Conservation (phyloP, 2,797 vertebrate genomes). For the Acanthurus tractus region DNA sequence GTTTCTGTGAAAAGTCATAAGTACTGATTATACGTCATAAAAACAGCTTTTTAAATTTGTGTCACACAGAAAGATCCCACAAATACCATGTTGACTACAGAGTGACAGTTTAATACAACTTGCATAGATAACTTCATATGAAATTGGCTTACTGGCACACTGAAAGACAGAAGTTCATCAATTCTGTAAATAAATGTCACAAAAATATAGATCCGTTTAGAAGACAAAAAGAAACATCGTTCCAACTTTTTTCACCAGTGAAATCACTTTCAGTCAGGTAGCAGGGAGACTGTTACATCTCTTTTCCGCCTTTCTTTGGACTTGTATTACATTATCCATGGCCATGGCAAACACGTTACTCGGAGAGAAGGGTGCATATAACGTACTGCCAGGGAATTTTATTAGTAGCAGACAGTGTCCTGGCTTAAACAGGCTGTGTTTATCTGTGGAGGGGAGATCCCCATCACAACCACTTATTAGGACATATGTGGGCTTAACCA, state of each 20-base stretch:
- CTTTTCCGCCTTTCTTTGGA: conserved; percentile 14
- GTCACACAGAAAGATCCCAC: not conserved
- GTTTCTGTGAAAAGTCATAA: conserved; percentile 8
- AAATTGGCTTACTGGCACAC: not conserved
- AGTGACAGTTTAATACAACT: conserved; percentile 3
- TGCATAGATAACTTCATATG: not conserved
- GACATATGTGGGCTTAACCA: conserved; percentile 78
- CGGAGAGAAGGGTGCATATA: conserved; percentile 57
- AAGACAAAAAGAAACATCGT: not conserved
- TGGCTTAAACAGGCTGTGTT: conserved; percentile 72
- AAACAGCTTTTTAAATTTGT: not conserved
- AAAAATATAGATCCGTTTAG: conserved; percentile 4
- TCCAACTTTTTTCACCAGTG: conserved; percentile 22
- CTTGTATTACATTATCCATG: conserved; percentile 38
- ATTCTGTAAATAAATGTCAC: conserved; percentile 1
- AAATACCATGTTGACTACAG: conserved; percentile 5
- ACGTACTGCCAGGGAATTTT: conserved; percentile 65
- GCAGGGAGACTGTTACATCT: not conserved
- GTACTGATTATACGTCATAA: conserved; percentile 17
- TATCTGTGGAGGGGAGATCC: conserved; percentile 78
- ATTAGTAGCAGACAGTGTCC: conserved; percentile 73
- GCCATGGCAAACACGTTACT: conserved; percentile 53
- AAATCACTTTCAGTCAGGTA: conserved; percentile 18
- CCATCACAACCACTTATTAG: conserved; percentile 83
- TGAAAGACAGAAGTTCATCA: not conserved